Conservation (phyloP, 2,113 vertebrate species). For the Bambusicola thoracicus region DNA sequence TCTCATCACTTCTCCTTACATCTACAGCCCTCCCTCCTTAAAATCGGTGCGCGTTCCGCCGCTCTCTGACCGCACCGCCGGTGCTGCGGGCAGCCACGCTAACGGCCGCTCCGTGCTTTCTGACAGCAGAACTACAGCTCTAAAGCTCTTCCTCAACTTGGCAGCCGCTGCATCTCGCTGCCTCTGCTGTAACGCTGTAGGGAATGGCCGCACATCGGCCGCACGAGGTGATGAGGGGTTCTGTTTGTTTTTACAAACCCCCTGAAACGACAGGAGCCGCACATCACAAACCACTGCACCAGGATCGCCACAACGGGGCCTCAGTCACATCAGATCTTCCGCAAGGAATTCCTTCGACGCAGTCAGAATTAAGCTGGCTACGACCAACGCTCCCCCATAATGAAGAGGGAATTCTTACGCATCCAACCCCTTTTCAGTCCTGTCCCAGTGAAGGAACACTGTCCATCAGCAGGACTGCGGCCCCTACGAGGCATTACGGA, state of each 20-base stretch:
- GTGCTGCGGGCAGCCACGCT: background rate
- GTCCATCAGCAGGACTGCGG: too few species aligned
- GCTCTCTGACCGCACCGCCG: accelerated
- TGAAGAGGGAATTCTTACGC: too few species aligned
- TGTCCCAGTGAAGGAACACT: too few species aligned
- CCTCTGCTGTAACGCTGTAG: background rate
- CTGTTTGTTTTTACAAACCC: background rate
- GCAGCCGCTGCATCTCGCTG: background rate
- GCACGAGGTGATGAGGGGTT: background rate
- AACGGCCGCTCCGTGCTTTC: background rate
- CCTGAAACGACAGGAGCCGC: too few species aligned
- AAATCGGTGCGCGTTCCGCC: background rate
- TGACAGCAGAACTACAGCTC: background rate
- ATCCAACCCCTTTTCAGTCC: too few species aligned
- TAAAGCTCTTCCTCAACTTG: background rate
- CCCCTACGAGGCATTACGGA: too few species aligned
- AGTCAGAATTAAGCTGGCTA: too few species aligned
- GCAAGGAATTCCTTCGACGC: too few species aligned
- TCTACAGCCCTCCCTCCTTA: background rate
- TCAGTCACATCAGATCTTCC: too few species aligned
- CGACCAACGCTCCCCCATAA: too few species aligned
- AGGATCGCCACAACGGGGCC: too few species aligned
- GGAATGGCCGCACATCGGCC: background rate
- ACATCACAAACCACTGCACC: too few species aligned
- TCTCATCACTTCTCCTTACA: background rate